These are phyloP conservation scores for Microctonus brassicae DNA, from an alignment of 2,888 invertebrate genomes.

Conservation along the genomic window DNA sequence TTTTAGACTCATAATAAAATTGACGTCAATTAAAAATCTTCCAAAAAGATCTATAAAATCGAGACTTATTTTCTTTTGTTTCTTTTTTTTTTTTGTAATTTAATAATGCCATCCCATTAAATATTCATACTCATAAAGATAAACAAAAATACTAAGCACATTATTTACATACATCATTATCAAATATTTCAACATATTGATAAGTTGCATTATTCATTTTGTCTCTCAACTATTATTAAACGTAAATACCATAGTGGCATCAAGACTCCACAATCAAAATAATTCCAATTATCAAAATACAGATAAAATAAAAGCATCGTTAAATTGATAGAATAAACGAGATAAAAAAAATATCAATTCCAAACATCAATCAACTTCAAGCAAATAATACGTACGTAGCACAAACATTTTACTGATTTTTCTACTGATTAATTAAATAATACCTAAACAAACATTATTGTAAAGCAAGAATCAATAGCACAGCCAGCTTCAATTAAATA, in stretches of 20 bases:
- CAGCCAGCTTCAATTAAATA: constrained; percentile 13
- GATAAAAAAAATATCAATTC: not conserved
- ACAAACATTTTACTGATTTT: not conserved
- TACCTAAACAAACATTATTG: not conserved
- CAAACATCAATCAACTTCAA: not conserved
- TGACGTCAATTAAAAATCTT: not conserved
- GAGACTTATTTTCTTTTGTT: no score
- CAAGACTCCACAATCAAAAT: no score
- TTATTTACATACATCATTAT: no score
- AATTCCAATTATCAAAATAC: no score
- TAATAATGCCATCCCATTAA: not conserved
- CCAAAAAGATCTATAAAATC: not conserved
- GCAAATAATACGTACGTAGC: constrained; percentile 1
- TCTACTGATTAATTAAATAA: constrained; percentile 19
- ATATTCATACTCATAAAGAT: not conserved
- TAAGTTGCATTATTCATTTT: not conserved
- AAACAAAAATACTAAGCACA: no score
- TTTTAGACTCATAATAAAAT: not conserved
- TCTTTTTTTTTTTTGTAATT: no score
- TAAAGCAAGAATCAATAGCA: constrained; percentile 37
- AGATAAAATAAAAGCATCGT: no score
- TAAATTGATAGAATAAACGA: no score
- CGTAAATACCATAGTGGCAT: no score
- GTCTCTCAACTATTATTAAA: no score
- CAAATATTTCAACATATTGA: no score